Evolutionary conservation across 1,140 invertebrate species (phyloP), one percentile per base, ranked within the genome.

Genomic region (Probaryconus sp.): DNA sequence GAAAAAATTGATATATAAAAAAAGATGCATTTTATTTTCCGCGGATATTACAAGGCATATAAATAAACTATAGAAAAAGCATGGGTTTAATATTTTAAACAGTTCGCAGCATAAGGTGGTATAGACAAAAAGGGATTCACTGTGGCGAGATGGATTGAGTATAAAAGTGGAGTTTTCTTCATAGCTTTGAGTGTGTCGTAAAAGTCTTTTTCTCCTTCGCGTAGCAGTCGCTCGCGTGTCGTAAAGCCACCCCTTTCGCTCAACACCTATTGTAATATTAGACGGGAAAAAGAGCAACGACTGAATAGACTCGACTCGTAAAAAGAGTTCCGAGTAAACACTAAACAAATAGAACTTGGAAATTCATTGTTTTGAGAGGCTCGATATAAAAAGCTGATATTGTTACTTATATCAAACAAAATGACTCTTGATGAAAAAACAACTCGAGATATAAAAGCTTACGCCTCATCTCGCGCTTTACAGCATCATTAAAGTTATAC

Each of bases 391-490:
- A 28, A 35, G 20, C 20, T 51, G 33, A 58, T 56, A 68, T 68
- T 63, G 48, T 71, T 50, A 35, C 42, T n/a, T 33, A 28, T 56
- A 58, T 51, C 58, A 64, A 71, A 63, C 68, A 64, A 64, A 71
- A 71, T 58, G 43, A 50, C 37, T 43, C n/a, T 60, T 60, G 47
- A 69, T 61, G 53, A 69, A 60, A 48, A 33, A 48, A 47, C 14
- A 26, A 26, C 13, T 6, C 35, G 13, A 13, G 28, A 26, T 40
- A 69, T 67, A 53, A 64, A 65, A 56, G 60, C 31, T n/a, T n/a
- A 68, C 28, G 76, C 78, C 78, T 70, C 37, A 72, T 79, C 75
- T 68, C 64, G 78, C 70, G 68, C 80, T 81, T 80, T 82, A 81
- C 10, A 38, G 26, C 31, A 24, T 47, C 65, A 55, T 61, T 70